These are phyloP conservation scores for Nemopilema nomurai DNA, from an alignment of 30 jellyfish, hydroid and myxozoan species.

Conservation along the genomic window DNA sequence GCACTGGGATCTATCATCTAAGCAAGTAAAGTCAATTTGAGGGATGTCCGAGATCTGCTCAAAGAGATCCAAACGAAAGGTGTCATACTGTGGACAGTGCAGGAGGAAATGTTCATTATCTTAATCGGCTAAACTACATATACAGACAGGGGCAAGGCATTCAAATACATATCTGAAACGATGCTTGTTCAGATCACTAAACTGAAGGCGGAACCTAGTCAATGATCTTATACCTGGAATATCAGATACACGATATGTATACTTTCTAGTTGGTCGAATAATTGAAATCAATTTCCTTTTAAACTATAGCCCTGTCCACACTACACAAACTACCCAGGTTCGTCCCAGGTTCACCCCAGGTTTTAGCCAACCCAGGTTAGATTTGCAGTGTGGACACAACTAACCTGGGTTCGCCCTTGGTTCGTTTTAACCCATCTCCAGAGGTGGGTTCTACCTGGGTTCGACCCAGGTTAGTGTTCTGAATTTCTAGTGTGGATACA, in stretches of 20 bases:
- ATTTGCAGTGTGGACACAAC: constrained; percentile 2
- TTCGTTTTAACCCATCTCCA: constrained; percentile 3
- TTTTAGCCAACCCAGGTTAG: not conserved
- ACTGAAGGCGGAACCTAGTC: constrained; percentile 46
- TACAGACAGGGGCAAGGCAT: constrained; percentile 68
- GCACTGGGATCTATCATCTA: no score
- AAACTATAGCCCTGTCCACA: constrained; percentile 13
- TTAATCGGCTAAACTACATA: constrained; percentile 11
- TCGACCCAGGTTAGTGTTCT: constrained; percentile 1
- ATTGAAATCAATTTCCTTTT: constrained; percentile 31
- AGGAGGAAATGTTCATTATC: not conserved
- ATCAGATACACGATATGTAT: constrained; percentile 42
- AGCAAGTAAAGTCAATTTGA: no score
- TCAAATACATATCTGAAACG: constrained; percentile 58
- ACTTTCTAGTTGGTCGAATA: constrained; percentile 44
- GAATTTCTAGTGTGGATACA: not conserved
- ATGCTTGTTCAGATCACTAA: constrained; percentile 43
- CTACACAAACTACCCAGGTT: constrained; percentile 5
- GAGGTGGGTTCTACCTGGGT: constrained; percentile 7
- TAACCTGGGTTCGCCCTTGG: constrained; percentile 1
- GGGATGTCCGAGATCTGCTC: no score
- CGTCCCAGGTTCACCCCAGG: constrained; percentile 21
- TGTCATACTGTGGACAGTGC: no score
- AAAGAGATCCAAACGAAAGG: no score
- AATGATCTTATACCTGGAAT: constrained; percentile 38